Base-by-base conservation (phyloP, 2,888 invertebrate species). In the Diachrysia chrysitis region DNA sequence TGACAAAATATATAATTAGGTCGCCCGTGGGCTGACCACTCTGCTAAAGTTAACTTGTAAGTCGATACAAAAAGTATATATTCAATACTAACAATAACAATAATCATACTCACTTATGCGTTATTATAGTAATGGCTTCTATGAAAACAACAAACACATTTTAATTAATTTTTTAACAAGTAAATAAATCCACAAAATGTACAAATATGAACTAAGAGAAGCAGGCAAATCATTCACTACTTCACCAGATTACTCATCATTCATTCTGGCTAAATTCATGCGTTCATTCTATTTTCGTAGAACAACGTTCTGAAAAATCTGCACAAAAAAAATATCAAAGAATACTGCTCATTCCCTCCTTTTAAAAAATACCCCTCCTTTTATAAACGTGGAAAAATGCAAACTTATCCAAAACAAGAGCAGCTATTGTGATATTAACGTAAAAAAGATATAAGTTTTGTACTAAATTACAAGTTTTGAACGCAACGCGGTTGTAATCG, bases 401-500 rank as follows among this genome's bases (percentile, higher is more conserved):
- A 1, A 2, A 10, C 32, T 0, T 29, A 29, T 29, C 7, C 6
- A 32, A 32, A 32, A 32, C 2, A 32, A 10, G 2, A 29, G 29
- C 29, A 29, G 5, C 6, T n/a, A 32, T 32, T 32, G 10, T 10
- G 32, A 32, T 10, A 32, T 1, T 10, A 32, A 10, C 32, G 2
- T 10, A 10, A 10, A 9, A 10, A 32, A 10, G 1, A 32, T 1
- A 32, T 9, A 32, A 10, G 1, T 42, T n/a, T 16, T 5, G n/a
- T n/a, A 6, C n/a, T 1, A 6, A n/a, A 42, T n/a, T 42, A 42
- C 5, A 54, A 7, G 25, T 78, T 78, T 62, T 57, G 76, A 78
- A 76, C 78, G 72, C 56, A 60, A 46, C 51, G n/a, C 56, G 72
- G 76, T 78, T 74, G 59, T 58, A 82, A 94, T 94, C 89, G 93